These are phyloP conservation scores for Odontocerum albicorne DNA, from an alignment of 2,888 invertebrate genomes.

Conservation along the genomic window DNA sequence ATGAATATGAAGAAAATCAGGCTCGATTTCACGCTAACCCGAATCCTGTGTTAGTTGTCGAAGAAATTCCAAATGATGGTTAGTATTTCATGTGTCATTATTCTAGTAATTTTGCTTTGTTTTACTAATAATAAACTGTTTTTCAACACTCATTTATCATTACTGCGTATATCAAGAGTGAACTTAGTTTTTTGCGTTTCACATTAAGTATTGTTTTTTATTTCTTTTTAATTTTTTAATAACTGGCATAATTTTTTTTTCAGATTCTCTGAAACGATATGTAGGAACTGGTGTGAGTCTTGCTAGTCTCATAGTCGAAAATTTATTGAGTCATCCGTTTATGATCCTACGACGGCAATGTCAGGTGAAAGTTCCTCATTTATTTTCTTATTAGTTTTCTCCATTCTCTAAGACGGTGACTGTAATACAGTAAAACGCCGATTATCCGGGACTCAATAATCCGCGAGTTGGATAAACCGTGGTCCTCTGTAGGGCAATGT, in stretches of 20 bases:
- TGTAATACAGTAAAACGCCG: background rate
- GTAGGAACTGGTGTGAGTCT: constrained; percentile 80
- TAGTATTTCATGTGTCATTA: constrained; percentile 21
- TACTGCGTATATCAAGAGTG: background rate
- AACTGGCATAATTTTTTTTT: constrained; percentile 9
- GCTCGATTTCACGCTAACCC: too few species aligned
- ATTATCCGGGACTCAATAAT: too few species aligned
- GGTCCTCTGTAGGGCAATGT: too few species aligned
- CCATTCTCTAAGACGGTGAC: background rate
- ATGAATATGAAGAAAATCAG: constrained; percentile 55
- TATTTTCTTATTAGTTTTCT: background rate
- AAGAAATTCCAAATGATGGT: constrained; percentile 54
- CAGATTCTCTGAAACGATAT: constrained; percentile 61
- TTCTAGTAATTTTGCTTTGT: background rate
- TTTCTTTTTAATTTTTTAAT: too few species aligned
- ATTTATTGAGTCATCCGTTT: constrained; percentile 91
- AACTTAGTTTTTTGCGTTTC: background rate
- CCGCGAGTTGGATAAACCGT: too few species aligned
- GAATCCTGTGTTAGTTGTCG: constrained; percentile 55
- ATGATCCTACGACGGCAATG: constrained; percentile 91
- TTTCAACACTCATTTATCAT: too few species aligned
- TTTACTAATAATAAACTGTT: background rate
- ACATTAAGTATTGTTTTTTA: background rate
- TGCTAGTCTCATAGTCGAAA: constrained; percentile 85
- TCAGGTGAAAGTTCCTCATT: constrained; percentile 63